Evolutionary conservation across 2,888 invertebrate species (phyloP), one percentile per base, ranked within the genome.

Genomic region (Agrochola litura): DNA sequence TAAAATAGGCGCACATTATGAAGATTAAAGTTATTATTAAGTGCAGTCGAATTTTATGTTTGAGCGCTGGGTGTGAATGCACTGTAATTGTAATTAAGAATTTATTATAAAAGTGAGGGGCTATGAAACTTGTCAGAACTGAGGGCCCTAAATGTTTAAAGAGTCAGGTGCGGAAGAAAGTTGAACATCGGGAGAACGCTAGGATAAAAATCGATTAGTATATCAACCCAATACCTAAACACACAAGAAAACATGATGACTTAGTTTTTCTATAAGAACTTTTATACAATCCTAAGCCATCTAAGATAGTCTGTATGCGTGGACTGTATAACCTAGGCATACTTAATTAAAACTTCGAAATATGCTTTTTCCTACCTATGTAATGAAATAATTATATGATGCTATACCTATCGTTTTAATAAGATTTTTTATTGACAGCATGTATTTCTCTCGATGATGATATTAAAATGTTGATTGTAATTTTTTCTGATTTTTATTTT

Each of bases 391-490:
- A 64, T 73, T 79, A 72, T 22, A 52, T 37, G 58, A 54, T 64
- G 63, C 52, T 67, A 52, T 66, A 54, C 41, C 43, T 54, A 63
- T 69, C 22, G 64, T 74, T 77, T 77, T 69, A 60, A 66, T 77
- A 83, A 71, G 70, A 79, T 72, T 85, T 78, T 71, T 86, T 67
- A 74, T 43, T 65, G 71, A 79, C 80, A 60, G 46, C 69, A 71
- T 86, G 79, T 88, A 86, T 77, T 79, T 88, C 85, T 86, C 89
- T 84, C 81, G 79, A 85, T 88, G 86, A 86, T 84, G 80, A 84
- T 86, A 87, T 88, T 88, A 87, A 82, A 87, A 77, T 66, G 81
- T 84, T 80, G 76, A 84, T 88, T 72, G 79, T 61, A 63, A 61
- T 63, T 64, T 70, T 16, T 41, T 65, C 0, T 1, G 30, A 37